Evolutionary conservation across 2,888 invertebrate genomes (phyloP), one percentile per base, ranked within the genome.

Genomic region (Melangyna quadrimaculata): DNA sequence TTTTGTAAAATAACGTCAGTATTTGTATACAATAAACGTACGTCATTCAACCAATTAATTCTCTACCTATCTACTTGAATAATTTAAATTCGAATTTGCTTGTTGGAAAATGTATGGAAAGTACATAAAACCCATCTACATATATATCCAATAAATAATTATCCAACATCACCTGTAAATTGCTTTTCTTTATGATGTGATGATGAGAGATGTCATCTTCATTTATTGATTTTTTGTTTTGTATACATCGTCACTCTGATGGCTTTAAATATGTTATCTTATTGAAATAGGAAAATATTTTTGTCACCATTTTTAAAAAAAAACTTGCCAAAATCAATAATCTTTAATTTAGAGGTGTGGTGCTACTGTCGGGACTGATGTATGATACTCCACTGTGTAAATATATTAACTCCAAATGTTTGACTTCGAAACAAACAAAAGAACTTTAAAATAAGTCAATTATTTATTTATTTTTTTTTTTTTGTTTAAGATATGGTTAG

Each of bases 401-500:
- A 59, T 14, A 35, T 17, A 24, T 43, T n/a, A 59, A 61, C 2
- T 61, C n/a, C 40, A 65, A 61, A 12, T 65, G 45, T 71, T 45
- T 61, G 22, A 35, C 2, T 22, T 40, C 1, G 9, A 40, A 24
- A 27, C 24, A 61, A 40, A 61, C 10, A 61, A 61, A 27, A 22
- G 22, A 37, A 32, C 17, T 17, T 12, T 1, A 55, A 55, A 5
- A 32, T 6, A 14, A 55, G n/a, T 27, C 53, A 27, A 10, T 24
- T 19, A 53, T 27, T 8, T 7, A 27, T 27, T 53, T n/a, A 29
- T 55, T 3, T 35, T 14, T 2, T 4, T 12, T 4, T 14, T 12
- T 35, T 10, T 32, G 48, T 57, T 29, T 32, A 79, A 67, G 43
- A 59, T 35, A 51, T 72, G 81, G 70, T 65, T 78, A 83, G 71